A percentile compares a stretch with the other conserved stretches of the same genome.
Conservation (phyloP, 2,113 vertebrate species). For the Crocuta crocuta region DNA sequence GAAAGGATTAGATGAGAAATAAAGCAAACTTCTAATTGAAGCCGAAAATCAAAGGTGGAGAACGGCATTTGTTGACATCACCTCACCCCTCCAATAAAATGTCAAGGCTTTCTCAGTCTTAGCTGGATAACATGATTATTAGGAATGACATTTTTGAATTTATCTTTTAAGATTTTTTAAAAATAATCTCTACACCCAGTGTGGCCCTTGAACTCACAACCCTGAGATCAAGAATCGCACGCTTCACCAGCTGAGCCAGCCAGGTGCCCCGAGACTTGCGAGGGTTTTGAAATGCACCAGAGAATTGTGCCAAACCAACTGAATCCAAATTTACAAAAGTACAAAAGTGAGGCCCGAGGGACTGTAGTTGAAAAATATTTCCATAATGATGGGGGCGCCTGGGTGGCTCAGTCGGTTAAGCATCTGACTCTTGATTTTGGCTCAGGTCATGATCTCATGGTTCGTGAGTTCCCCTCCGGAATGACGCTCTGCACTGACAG, state of each 20-base stretch:
- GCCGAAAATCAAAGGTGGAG: background rate
- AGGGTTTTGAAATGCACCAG: background rate
- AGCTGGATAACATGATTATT: background rate
- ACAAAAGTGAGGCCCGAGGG: background rate
- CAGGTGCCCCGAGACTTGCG: background rate
- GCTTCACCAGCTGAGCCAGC: background rate
- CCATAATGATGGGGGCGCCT: background rate
- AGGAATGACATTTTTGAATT: background rate
- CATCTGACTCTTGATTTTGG: too few relatives aligned
- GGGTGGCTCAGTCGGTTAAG: too few relatives aligned
- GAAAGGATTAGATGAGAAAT: background rate
- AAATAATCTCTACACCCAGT: background rate
- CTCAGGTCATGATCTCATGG: too few relatives aligned
- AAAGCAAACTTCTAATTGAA: slow-evolving; percentile 28
- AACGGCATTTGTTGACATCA: background rate
- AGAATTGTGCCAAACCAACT: background rate
- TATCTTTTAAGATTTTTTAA: background rate
- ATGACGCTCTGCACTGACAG: too few relatives aligned
- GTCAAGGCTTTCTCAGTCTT: background rate
- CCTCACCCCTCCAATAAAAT: background rate
- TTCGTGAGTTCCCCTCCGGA: too few relatives aligned
- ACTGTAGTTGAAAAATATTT: background rate
- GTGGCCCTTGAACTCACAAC: background rate
- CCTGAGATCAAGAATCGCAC: background rate
- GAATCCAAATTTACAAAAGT: background rate